Conservation (phyloP, 2,113 vertebrate species). For the Hiodon alosoides region DNA sequence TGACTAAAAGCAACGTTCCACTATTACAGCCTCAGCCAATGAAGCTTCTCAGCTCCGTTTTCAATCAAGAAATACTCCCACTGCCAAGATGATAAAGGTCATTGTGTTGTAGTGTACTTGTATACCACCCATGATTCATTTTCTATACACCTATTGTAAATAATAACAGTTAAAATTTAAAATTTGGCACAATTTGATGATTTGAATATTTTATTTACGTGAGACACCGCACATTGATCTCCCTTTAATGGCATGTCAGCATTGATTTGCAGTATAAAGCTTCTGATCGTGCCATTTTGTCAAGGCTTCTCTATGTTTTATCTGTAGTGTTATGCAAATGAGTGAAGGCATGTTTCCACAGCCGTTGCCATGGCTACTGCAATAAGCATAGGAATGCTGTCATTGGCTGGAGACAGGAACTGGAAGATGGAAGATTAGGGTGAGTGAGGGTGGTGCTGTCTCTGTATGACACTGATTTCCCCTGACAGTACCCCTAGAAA, state of each 20-base stretch:
- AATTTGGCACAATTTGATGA: too few species aligned
- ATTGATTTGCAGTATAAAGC: too few species aligned
- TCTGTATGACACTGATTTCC: constrained; percentile 5
- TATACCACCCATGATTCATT: too few species aligned
- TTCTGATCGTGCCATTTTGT: neutral
- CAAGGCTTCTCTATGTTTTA: neutral
- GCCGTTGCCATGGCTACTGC: constrained; percentile 15
- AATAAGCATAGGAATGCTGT: neutral
- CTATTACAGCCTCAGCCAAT: too few species aligned
- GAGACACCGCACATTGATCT: neutral
- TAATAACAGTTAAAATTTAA: too few species aligned
- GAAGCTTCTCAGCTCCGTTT: too few species aligned
- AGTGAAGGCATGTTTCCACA: constrained; percentile 8
- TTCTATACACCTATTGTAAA: too few species aligned
- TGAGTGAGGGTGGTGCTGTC: neutral
- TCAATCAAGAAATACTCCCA: too few species aligned
- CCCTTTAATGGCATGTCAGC: too few species aligned
- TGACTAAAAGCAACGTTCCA: neutral
- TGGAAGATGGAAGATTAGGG: too few species aligned
- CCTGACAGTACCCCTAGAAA: neutral
- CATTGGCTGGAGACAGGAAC: neutral
- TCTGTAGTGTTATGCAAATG: neutral
- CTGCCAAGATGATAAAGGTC: too few species aligned
- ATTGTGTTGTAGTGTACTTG: too few species aligned
- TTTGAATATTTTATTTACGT: neutral